Evolutionary conservation across 2,113 vertebrate species (phyloP).

Genomic region (Mesoclemmys tuberculata): DNA sequence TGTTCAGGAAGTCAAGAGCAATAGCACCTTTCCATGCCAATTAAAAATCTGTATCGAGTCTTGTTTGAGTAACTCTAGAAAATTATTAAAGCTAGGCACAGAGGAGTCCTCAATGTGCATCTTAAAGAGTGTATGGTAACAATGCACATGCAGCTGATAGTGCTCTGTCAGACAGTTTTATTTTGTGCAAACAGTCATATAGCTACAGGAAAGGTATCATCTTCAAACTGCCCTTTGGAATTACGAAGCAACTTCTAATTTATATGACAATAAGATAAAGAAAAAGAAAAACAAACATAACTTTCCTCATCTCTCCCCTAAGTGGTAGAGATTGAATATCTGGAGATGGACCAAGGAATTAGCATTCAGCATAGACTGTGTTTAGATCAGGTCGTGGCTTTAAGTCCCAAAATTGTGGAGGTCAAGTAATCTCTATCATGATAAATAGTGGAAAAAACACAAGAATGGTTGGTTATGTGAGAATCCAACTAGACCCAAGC

Average conservation of each 20-base stretch:
- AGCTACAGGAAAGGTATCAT: background rate
- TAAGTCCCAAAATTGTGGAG: background rate
- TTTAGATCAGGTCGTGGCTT: background rate
- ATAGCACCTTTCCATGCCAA: background rate
- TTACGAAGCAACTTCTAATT: background rate
- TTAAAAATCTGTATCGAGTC: background rate
- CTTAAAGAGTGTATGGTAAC: background rate
- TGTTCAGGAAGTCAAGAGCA: background rate
- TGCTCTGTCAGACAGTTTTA: background rate
- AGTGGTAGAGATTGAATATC: background rate
- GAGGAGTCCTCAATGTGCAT: background rate
- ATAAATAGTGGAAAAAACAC: background rate
- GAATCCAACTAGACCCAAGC: background rate
- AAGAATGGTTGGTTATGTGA: background rate
- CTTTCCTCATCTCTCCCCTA: background rate
- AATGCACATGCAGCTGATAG: background rate
- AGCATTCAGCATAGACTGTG: accelerated
- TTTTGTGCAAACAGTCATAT: background rate
- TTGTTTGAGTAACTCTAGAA: background rate
- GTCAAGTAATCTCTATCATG: background rate
- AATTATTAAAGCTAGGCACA: background rate
- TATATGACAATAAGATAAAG: background rate
- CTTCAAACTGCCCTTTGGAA: background rate
- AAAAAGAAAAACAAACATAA: background rate
- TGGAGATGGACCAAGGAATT: background rate